These are phyloP conservation scores for Oncorhynchus keta DNA, from an alignment of 2,113 vertebrate genomes.

Conservation along the genomic window DNA sequence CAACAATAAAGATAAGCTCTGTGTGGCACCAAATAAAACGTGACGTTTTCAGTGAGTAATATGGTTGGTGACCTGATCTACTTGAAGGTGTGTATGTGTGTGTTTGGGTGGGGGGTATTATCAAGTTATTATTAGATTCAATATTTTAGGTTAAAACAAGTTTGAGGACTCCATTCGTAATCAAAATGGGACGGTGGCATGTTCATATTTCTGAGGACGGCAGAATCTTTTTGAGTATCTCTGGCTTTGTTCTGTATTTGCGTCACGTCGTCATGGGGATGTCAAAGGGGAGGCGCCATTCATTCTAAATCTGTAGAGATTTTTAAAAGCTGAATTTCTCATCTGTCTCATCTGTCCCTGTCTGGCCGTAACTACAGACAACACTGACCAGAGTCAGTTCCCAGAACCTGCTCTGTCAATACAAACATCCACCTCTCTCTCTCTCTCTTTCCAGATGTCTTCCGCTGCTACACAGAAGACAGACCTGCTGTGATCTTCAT, in stretches of 20 bases:
- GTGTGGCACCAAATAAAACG: background rate
- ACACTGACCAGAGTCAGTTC: slow-evolving; percentile 17
- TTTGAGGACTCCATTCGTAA: too few species aligned
- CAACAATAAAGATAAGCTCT: background rate
- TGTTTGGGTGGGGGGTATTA: too few species aligned
- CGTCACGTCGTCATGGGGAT: slow-evolving; percentile 18
- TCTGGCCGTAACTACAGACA: slow-evolving; percentile 2
- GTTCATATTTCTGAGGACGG: background rate
- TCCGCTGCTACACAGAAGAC: slow-evolving; percentile 15
- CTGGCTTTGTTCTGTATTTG: slow-evolving; percentile 12
- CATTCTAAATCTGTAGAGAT: background rate
- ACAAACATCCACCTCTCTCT: slow-evolving; percentile 20
- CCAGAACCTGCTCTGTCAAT: slow-evolving; percentile 28
- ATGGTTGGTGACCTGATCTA: background rate
- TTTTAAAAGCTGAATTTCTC: slow-evolving; percentile 14
- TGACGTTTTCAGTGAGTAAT: background rate
- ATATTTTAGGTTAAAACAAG: too few species aligned
- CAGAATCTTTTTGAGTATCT: background rate
- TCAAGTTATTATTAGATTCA: too few species aligned
- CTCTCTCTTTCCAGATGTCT: slow-evolving; percentile 35
- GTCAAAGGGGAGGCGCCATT: slow-evolving; percentile 4
- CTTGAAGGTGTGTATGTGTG: too few species aligned
- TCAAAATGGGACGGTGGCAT: too few species aligned
- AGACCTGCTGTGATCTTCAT: slow-evolving; percentile 21
- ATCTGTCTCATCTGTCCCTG: background rate